Base-by-base conservation (phyloP, 2,797 vertebrate genomes). In the Taenioides sp. region DNA sequence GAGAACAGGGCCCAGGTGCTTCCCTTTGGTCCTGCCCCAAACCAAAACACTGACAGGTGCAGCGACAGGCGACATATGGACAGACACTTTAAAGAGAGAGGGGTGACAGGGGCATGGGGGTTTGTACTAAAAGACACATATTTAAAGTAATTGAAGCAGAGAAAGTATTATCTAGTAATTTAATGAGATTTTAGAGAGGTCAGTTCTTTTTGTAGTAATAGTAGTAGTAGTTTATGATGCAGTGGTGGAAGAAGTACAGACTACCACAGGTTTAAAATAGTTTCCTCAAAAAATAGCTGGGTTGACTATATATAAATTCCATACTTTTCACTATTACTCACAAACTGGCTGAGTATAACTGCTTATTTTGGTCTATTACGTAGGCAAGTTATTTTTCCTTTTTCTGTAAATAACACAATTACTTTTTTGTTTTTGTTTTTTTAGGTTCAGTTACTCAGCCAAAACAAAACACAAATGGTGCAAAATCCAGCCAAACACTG, bases 1-100 rank as follows among this genome's bases (percentile, higher is more conserved):
- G n/a, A 7, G 27, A 69, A 65, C 50, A 14, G 25, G 31, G 5
- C 50, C 37, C 70, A 81, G 78, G 63, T 75, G 77, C 23, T 63
- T 64, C 50, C 47, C 40, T 43, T 77, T 43, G 43, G 75, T 78
- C 54, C 54, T 25, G 57, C 67, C 40, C 22, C 70, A 77, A 65
- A 77, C 59, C 73, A 74, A 72, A 50, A 80, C 50, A 70, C 23
- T 69, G 22, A 78, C 82, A 85, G 80, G 72, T 78, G 79, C 73
- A 73, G 73, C 9, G 20, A 11, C 37, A 58, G 74, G 50, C 81
- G 72, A 76, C 80, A 58, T 57, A 71, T 25, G 2, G 43, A 55
- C 27, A 61, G 16, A n/a, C 22, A 11, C 22, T 57, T 22, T 23
- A n/a, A 57, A n/a, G 22, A 55, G 7, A 12, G 22, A 57, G n/a